These are phyloP conservation scores for Geococcyx californianus DNA, from an alignment of 2,113 vertebrate genomes.

Conservation along the genomic window DNA sequence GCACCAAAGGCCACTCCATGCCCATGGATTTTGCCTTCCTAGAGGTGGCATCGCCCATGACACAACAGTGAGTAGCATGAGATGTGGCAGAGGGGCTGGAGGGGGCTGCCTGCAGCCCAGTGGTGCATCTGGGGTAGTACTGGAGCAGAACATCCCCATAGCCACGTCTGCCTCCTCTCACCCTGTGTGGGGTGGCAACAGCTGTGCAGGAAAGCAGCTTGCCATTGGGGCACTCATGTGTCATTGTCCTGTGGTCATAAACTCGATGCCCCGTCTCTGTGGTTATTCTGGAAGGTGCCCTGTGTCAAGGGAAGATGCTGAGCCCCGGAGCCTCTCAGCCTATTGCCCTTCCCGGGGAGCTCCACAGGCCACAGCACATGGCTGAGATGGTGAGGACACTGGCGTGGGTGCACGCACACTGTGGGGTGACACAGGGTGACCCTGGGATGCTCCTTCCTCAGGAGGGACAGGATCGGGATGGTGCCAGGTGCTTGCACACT, in stretches of 20 bases:
- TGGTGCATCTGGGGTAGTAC: not conserved
- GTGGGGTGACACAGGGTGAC: not conserved
- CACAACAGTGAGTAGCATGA: not conserved
- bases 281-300: not conserved
- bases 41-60: fast-evolving
- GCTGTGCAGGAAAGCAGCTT: fast-evolving
- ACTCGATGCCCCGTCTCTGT: fast-evolving
- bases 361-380: fast-evolving
- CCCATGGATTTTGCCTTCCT: not conserved
- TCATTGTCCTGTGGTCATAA: fast-evolving
- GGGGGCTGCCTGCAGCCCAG: not conserved
- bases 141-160: not conserved
- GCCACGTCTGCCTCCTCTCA: not conserved
- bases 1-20: not conserved
- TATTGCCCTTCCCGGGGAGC: not conserved
- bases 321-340: fast-evolving
- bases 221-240: not conserved
- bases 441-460: not conserved
- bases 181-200: not conserved
- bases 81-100: not conserved
- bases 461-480: not conserved
- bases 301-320: too few species aligned
- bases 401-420: fast-evolving
- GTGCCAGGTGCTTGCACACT: not conserved
- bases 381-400: not conserved